Evolutionary conservation across 2,113 vertebrate species (phyloP).

Genomic region (Microcebus tavaratra): DNA sequence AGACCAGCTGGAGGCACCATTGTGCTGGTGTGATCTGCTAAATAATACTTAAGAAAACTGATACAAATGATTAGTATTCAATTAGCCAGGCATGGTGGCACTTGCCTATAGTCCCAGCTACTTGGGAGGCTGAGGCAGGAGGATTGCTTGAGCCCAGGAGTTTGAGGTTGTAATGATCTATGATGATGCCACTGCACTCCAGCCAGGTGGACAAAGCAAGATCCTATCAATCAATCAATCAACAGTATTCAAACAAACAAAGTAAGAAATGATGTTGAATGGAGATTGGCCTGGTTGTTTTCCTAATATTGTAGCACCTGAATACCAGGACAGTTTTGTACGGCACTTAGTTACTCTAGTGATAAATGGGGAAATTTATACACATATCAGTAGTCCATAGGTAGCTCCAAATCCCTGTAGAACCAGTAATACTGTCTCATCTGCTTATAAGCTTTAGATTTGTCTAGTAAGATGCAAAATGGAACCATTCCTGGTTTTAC

Average conservation of each 20-base stretch:
- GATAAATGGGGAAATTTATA: neutral
- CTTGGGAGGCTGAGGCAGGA: no score
- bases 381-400: neutral
- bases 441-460: neutral
- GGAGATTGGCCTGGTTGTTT: neutral
- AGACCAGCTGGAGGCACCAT: slow-evolving; percentile 45
- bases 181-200: no score
- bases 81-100: no score
- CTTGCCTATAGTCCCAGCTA: no score
- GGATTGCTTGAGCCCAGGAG: no score
- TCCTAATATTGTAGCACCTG: neutral
- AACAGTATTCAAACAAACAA: neutral
- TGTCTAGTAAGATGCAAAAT: neutral
- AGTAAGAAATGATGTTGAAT: neutral
- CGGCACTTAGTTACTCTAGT: neutral
- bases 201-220: no score
- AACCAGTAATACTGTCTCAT: neutral
- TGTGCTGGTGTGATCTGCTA: slow-evolving; percentile 15
- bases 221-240: no score
- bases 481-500: neutral
- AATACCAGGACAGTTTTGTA: neutral
- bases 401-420: neutral
- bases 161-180: no score
- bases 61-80: neutral
- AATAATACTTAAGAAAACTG: neutral